Evolutionary conservation across 2,888 invertebrate species (phyloP).

Genomic region (Pogonocherus hispidulus): DNA sequence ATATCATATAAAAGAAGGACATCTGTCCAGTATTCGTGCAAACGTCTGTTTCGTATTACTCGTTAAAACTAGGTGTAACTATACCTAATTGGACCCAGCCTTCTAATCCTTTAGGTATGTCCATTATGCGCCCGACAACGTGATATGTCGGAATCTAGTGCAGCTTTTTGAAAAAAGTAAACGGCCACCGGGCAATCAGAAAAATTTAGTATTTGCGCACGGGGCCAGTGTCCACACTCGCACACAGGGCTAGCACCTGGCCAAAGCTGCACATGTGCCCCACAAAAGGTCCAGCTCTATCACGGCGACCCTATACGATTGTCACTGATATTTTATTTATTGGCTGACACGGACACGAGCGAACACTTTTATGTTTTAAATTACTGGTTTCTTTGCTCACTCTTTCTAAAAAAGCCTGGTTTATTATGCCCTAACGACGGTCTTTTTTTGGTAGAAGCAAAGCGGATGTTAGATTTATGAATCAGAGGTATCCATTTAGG

Average conservation of each 20-base stretch:
- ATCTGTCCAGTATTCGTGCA: no score
- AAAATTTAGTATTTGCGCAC: conserved; percentile 42
- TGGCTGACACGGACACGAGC: conserved; percentile 59
- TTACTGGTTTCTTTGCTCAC: conserved; percentile 52
- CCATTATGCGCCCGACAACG: neutral
- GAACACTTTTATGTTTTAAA: conserved; percentile 56
- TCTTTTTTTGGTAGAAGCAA: conserved; percentile 34
- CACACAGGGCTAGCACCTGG: conserved; percentile 50
- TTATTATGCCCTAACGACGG: conserved; percentile 36
- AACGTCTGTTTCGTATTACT: no score
- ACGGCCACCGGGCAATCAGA: conserved; percentile 6
- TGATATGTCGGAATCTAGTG: conserved; percentile 11
- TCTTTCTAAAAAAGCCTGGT: conserved; percentile 43
- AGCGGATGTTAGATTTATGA: no score
- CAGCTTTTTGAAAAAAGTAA: conserved; percentile 18
- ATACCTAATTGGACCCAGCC: no score
- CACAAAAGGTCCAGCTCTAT: conserved; percentile 60
- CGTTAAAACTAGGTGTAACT: no score
- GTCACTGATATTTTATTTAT: conserved; percentile 69
- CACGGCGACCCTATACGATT: conserved; percentile 62
- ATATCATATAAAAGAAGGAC: no score
- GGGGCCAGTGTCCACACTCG: conserved; percentile 52
- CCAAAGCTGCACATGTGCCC: conserved; percentile 51
- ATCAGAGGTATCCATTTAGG: no score
- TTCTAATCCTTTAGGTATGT: conserved; percentile 24